Percentiles rank a stretch among this genome's conserved stretches.
Conservation (phyloP, 2,113 vertebrate genomes). For the Bothrops jararaca region DNA sequence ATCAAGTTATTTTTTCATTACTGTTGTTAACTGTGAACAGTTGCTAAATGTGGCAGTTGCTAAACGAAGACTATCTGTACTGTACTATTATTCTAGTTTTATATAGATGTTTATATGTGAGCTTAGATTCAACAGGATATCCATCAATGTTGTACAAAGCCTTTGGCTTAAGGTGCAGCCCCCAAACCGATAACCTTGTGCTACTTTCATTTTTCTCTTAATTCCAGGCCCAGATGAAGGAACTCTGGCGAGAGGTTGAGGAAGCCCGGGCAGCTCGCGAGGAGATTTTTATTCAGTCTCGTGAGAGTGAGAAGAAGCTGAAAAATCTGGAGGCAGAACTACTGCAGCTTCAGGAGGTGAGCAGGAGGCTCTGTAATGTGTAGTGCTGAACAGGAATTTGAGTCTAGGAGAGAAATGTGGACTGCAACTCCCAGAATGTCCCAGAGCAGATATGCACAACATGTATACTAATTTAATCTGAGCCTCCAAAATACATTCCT, state of each 20-base stretch:
- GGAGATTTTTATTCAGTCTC: conserved; percentile 75
- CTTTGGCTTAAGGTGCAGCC: background rate
- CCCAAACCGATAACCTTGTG: no score
- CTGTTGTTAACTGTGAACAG: background rate
- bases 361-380: fast-evolving
- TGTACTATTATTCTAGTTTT: background rate
- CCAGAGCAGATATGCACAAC: background rate
- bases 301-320: conserved; percentile 85
- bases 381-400: no score
- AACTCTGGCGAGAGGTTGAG: conserved; percentile 83
- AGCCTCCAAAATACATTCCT: background rate
- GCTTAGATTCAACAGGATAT: no score
- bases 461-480: no score
- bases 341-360: conserved; percentile 83
- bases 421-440: background rate
- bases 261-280: conserved; percentile 77
- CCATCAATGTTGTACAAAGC: background rate
- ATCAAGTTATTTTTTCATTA: background rate
- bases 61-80: background rate
- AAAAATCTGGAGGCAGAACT: conserved; percentile 85
- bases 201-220: background rate
- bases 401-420: background rate
- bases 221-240: conserved; percentile 83
- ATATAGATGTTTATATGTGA: no score
- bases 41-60: background rate